A percentile compares a stretch with the other conserved stretches of the same genome.
Evolutionary conservation across 2,797 vertebrate species (phyloP).

Genomic region (Calcarius lapponicus): DNA sequence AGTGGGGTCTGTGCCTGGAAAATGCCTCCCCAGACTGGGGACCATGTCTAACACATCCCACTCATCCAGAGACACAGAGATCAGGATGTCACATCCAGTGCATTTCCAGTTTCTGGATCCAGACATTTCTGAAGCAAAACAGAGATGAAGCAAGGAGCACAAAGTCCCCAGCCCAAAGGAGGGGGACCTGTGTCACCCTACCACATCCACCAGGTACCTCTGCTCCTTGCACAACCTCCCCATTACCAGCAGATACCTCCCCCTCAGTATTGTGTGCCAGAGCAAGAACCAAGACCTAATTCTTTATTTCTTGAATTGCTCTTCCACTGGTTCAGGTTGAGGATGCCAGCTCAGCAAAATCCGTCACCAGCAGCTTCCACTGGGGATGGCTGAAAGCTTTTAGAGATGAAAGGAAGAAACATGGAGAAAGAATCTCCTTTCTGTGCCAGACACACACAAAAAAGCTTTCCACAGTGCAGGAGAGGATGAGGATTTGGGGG

Average conservation of each 20-base stretch:
- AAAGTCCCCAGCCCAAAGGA: background rate
- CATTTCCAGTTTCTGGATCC: background rate
- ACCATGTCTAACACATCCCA: background rate
- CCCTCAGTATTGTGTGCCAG: rapidly evolving
- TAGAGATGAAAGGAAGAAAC: background rate
- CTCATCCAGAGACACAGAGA: background rate
- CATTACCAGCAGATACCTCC: background rate
- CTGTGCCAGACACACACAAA: background rate
- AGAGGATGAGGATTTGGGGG: background rate
- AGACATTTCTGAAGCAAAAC: background rate
- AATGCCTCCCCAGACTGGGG: background rate
- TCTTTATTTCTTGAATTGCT: background rate
- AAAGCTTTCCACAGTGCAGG: background rate
- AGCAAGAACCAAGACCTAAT: background rate
- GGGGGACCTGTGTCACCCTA: rapidly evolving
- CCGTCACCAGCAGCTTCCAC: background rate
- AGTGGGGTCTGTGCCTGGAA: background rate
- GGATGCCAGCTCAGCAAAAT: background rate
- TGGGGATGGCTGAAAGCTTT: background rate
- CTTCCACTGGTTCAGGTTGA: background rate
- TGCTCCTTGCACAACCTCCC: background rate
- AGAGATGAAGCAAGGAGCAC: background rate
- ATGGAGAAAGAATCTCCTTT: background rate
- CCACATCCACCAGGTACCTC: rapidly evolving
- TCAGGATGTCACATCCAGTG: background rate